Base-by-base conservation (phyloP, 2,888 invertebrate species). In the Lingula anatina region DNA sequence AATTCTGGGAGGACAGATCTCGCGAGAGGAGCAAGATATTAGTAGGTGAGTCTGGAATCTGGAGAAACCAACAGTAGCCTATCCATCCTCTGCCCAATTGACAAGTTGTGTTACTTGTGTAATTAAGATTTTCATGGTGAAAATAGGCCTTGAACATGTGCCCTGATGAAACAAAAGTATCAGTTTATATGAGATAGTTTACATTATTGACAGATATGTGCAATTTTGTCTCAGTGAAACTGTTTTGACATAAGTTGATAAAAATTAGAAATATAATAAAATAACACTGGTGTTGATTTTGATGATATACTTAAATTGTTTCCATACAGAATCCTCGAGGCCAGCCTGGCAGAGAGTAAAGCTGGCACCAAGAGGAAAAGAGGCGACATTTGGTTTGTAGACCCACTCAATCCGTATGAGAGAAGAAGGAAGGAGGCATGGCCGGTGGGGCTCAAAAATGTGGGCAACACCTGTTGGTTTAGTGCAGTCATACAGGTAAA, bases 381-480 rank as follows among this genome's bases (percentile, higher is more conserved):
- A 31, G 75, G 71, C 5, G 75, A 76, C 54, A 54, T 76, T 9
- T 77, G 76, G 75, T 73, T 71, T 59, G 70, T 75, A 20, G 78
- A 78, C 55, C 76, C 76, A 2, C 57, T 74, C 28, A 78, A 78
- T 57, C 78, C 78, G 1, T 68, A 75, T 50, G 76, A 78, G 48
- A 57, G 73, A 18, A 67, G 66, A 50, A 56, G 72, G 15, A 57
- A 61, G 26, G 68, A 67, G 2, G 62, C 62, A 38, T 76, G 77
- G 70, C 79, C 79, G 9, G 78, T 79, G 7, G 79, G 79, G 1
- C 62, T 79, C 44, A 78, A 78, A 59, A 79, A 79, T 66, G 77
- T 79, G 5, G 79, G 79, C 44, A 79, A 79, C 51, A 79, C 79
- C 0, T 79, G 79, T 62, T 79, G 79, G 79, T 79, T 79, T 57